phyloP scores from a whole-genome alignment of 37 sponge, comb jelly and placozoan species.

The Eunapius fragilis region DNA sequence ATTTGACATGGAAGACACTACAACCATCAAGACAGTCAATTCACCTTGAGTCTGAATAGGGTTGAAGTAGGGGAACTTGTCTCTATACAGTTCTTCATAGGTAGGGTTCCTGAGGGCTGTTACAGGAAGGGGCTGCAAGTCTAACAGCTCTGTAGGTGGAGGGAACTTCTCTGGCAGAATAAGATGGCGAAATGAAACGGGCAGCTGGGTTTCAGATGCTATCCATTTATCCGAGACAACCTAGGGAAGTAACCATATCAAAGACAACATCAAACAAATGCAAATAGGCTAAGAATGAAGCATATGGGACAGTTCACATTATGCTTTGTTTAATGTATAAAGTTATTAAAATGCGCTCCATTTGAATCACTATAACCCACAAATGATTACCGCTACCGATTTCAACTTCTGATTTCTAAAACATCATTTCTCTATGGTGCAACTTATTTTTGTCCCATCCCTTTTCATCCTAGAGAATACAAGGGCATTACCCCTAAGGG shows the following conservation, averaged over 20 bases:
- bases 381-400: too few species aligned
- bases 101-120: conserved; percentile 84
- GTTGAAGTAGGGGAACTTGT: conserved; percentile 92
- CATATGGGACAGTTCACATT: too few species aligned
- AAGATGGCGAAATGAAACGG: conserved; percentile 97
- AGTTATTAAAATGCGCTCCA: too few species aligned
- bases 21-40: background rate
- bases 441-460: too few species aligned
- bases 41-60: conserved; percentile 97
- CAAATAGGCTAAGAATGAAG: background rate
- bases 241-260: background rate
- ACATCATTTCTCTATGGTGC: too few species aligned
- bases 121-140: conserved; percentile 97
- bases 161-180: conserved; percentile 98
- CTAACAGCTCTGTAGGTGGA: conserved; percentile 97
- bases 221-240: conserved; percentile 67
- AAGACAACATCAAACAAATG: background rate
- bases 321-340: too few species aligned
- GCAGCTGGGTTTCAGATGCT: conserved; percentile 92
- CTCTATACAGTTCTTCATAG: conserved; percentile 87
- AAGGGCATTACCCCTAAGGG: too few species aligned
- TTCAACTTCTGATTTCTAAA: too few species aligned
- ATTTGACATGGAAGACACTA: too few species aligned
- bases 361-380: too few species aligned
- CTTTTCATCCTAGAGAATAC: too few species aligned